phyloP scores from a whole-genome alignment of 1,140 invertebrate genomes.

The Spodoptera litura region DNA sequence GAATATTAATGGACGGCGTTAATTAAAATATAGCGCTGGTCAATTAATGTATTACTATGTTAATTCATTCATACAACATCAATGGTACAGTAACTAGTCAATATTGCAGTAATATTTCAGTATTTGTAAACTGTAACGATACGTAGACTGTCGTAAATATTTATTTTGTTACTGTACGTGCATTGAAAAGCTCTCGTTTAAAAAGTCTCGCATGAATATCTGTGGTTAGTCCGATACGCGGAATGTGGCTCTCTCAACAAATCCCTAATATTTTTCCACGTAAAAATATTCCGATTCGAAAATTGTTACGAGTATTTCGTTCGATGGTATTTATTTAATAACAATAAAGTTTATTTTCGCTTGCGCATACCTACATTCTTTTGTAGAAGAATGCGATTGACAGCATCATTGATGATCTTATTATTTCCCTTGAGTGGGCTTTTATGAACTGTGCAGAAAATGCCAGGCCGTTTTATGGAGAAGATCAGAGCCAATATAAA shows the following conservation, averaged over 20 bases:
- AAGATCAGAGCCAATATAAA: slow-evolving; percentile 27
- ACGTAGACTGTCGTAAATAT: slow-evolving; percentile 8
- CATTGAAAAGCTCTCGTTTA: not conserved
- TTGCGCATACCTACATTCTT: not conserved
- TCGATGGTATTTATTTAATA: slow-evolving; percentile 1
- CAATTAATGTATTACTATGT: slow-evolving; percentile 36
- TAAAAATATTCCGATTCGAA: not conserved
- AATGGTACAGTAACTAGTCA: not conserved
- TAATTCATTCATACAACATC: slow-evolving; percentile 31
- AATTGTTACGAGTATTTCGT: no score
- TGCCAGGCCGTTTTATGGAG: not conserved
- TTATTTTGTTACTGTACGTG: slow-evolving; percentile 21
- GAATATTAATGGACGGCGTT: slow-evolving; percentile 19
- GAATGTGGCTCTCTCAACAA: slow-evolving; percentile 11
- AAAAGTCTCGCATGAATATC: not conserved
- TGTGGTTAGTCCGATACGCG: slow-evolving; percentile 8
- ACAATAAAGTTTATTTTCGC: not conserved
- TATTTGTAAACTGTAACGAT: not conserved
- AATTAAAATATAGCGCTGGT: slow-evolving; percentile 30
- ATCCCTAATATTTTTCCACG: not conserved
- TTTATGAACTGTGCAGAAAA: not conserved
- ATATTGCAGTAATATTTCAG: not conserved
- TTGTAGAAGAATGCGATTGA: not conserved
- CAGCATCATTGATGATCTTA: not conserved
- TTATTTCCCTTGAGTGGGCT: slow-evolving; percentile 1